Evolutionary conservation across 2,888 invertebrate genomes (phyloP).

Genomic region (Embidobia sp.): DNA sequence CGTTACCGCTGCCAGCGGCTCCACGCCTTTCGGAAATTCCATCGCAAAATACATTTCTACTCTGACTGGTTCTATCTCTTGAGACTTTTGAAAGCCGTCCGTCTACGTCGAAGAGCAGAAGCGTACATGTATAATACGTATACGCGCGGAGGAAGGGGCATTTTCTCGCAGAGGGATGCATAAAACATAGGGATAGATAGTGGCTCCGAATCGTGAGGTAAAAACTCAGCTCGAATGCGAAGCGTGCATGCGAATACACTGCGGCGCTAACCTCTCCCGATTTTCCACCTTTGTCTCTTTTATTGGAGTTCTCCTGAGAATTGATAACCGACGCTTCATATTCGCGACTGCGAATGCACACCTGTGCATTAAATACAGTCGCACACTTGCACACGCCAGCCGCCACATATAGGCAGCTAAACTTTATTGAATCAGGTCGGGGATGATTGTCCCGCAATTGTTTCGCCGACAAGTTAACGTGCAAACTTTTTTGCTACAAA

Average conservation of each 20-base stretch:
- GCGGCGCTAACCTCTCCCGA: conserved; percentile 60
- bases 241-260: conserved; percentile 63
- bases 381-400: conserved; percentile 22
- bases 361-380: conserved; percentile 57
- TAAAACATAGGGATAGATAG: conserved; percentile 76
- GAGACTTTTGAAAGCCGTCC: conserved; percentile 64
- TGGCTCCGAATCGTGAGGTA: conserved; percentile 66
- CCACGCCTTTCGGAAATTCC: conserved; percentile 49
- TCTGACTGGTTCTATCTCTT: conserved; percentile 61
- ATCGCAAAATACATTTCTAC: conserved; percentile 57
- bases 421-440: conserved; percentile 61
- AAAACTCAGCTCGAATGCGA: conserved; percentile 70
- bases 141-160: conserved; percentile 31
- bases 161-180: conserved; percentile 70
- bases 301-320: conserved; percentile 76
- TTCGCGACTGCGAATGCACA: conserved; percentile 56
- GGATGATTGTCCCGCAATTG: conserved; percentile 56
- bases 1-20: conserved; percentile 48
- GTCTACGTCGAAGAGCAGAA: conserved; percentile 62
- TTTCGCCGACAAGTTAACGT: conserved; percentile 38
- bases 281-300: conserved; percentile 74
- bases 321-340: conserved; percentile 72
- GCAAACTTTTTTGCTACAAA: conserved; percentile 30
- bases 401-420: conserved; percentile 46
- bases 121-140: conserved; percentile 46